A percentile compares a stretch with the other conserved stretches of the same genome.
Conservation (phyloP, 2,113 vertebrate species). For the Butastur rufipennis region DNA sequence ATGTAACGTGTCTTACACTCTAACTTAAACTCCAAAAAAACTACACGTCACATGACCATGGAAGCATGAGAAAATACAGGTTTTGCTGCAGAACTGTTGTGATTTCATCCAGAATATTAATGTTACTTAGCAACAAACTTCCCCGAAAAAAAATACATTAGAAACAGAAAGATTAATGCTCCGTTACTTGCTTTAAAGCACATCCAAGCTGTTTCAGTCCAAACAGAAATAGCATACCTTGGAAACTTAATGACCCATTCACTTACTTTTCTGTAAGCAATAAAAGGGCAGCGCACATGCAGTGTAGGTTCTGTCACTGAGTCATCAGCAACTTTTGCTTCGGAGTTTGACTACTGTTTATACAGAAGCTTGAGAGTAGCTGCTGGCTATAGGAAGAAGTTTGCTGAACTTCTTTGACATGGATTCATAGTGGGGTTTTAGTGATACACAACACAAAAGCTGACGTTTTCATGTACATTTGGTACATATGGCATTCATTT, state of each 20-base stretch:
- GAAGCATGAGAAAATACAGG: neutral
- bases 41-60: neutral
- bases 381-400: neutral
- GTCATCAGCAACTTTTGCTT: neutral
- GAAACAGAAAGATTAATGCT: neutral
- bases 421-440: neutral
- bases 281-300: neutral
- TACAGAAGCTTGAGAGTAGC: neutral
- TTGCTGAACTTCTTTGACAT: neutral
- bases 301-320: neutral
- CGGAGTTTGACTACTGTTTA: neutral
- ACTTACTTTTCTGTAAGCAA: neutral
- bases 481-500: neutral
- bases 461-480: neutral
- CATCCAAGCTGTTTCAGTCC: neutral
- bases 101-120: neutral
- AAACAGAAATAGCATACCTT: neutral
- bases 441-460: neutral
- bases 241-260: neutral
- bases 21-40: neutral
- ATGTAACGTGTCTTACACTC: neutral
- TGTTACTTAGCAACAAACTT: neutral
- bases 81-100: neutral
- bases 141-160: neutral
- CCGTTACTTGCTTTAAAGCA: neutral